Conservation (phyloP, 2,888 invertebrate genomes). For the Lithophane socia region DNA sequence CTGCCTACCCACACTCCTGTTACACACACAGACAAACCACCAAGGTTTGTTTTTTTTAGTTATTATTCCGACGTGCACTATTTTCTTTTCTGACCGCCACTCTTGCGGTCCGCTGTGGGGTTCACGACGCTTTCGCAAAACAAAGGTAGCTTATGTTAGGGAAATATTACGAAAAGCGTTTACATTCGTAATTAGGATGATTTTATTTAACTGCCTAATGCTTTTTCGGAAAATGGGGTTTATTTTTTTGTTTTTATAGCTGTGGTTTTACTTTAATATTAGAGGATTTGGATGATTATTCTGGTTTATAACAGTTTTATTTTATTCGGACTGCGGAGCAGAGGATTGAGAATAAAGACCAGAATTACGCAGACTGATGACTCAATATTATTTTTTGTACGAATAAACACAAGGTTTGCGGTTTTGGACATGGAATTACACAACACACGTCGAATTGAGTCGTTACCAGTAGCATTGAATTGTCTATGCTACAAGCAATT, state of each 20-base stretch:
- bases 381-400: conserved; percentile 15
- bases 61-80: conserved; percentile 87
- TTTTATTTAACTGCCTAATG: conserved; percentile 61
- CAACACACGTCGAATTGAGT: conserved; percentile 62
- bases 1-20: conserved; percentile 86
- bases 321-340: conserved; percentile 12
- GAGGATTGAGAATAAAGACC: conserved; percentile 26
- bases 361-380: conserved; percentile 33
- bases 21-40: conserved; percentile 79
- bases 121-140: conserved; percentile 68
- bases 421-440: conserved; percentile 30
- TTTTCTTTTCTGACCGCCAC: conserved; percentile 84
- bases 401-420: conserved; percentile 46
- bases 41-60: conserved; percentile 85
- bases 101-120: conserved; percentile 72
- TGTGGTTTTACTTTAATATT: conserved; percentile 31
- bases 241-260: conserved; percentile 41
- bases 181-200: conserved; percentile 64
- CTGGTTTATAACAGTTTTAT: conserved; percentile 40
- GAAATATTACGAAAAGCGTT: conserved; percentile 62
- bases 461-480: conserved; percentile 75
- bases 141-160: conserved; percentile 57
- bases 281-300: conserved; percentile 40
- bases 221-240: conserved; percentile 46
- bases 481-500: conserved; percentile 83